Evolutionary conservation across 2,113 vertebrate genomes (phyloP).

Genomic region (Saiga tatarica): DNA sequence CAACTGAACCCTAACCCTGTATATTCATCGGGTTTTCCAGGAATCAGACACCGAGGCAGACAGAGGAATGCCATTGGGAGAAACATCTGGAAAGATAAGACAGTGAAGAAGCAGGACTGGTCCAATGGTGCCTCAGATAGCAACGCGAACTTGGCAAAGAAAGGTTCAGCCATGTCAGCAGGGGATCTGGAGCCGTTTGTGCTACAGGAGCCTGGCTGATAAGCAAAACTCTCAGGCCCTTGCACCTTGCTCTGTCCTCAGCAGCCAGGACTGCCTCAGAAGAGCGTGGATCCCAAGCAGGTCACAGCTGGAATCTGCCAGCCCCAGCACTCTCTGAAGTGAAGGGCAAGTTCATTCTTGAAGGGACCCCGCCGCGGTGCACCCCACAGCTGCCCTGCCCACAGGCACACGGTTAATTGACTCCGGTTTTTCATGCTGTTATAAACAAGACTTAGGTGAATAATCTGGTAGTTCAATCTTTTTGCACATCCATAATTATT

Average conservation of each 20-base stretch:
- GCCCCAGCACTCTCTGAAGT: neutral
- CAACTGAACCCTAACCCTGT: neutral
- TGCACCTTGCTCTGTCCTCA: neutral
- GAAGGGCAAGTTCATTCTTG: neutral
- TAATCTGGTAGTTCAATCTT: neutral
- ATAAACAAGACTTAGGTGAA: neutral
- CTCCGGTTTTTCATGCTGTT: neutral
- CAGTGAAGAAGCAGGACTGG: neutral
- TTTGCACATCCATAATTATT: neutral
- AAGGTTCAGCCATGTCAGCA: neutral
- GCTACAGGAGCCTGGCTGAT: neutral
- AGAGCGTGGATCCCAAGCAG: neutral
- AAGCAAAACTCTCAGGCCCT: neutral
- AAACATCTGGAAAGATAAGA: neutral
- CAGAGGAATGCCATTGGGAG: too few species aligned
- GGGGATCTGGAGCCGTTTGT: neutral
- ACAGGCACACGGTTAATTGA: neutral
- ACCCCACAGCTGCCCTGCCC: neutral
- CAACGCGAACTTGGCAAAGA: neutral
- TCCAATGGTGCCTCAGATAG: neutral
- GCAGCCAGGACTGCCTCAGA: neutral
- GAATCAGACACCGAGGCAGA: neutral
- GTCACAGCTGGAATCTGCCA: neutral
- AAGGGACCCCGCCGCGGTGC: fast-evolving
- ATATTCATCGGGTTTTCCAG: neutral